Percentiles rank a stretch among this genome's conserved stretches.
phyloP scores from a whole-genome alignment of 2,113 vertebrate species.

The Passerina amoena region DNA sequence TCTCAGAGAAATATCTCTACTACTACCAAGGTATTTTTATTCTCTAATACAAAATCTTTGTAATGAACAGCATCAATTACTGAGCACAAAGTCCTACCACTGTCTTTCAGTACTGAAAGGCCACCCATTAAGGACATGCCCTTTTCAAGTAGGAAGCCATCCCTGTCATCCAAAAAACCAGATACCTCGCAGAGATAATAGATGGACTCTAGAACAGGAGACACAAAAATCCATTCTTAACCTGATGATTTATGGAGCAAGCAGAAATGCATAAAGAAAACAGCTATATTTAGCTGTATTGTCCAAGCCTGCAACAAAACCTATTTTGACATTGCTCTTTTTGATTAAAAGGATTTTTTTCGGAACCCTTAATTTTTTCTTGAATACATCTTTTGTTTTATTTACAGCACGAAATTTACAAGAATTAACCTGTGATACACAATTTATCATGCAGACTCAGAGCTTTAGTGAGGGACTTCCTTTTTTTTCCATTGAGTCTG shows the following conservation, averaged over 20 bases:
- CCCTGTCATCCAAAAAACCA: neutral
- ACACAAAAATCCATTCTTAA: conserved; percentile 13
- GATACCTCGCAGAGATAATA: conserved; percentile 14
- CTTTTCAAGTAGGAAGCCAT: conserved; percentile 20
- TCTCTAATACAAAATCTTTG: neutral
- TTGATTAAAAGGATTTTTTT: neutral
- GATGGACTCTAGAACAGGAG: neutral
- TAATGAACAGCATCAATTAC: neutral
- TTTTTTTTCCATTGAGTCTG: neutral
- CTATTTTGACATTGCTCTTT: neutral
- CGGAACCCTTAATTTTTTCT: neutral
- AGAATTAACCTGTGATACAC: neutral
- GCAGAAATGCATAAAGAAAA: neutral
- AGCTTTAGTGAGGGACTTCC: neutral
- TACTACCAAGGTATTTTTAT: neutral
- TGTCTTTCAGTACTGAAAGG: neutral
- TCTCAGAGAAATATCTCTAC: neutral
- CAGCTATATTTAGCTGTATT: neutral
- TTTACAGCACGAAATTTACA: neutral
- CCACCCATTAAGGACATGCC: neutral
- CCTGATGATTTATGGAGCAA: neutral
- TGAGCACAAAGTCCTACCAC: neutral
- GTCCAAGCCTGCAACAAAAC: neutral
- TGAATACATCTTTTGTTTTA: neutral
- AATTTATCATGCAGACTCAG: neutral